Evolutionary conservation across 2,888 invertebrate species (phyloP).

Genomic region (Sinhomidia bicolor): DNA sequence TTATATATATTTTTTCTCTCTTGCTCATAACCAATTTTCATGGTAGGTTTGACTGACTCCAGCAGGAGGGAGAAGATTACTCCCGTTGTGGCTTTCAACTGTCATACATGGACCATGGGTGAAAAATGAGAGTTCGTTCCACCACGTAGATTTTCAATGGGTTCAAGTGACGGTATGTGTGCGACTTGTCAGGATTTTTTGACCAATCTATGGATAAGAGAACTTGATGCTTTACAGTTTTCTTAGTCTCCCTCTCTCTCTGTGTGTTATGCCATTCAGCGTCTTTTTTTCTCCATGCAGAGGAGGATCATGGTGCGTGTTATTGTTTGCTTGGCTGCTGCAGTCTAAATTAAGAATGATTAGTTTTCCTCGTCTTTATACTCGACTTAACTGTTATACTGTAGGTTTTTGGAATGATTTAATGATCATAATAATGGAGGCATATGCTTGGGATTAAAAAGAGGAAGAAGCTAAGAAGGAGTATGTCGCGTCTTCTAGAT

Average conservation of each 20-base stretch:
- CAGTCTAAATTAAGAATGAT: constrained; percentile 37
- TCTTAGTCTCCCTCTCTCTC: background rate
- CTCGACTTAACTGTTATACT: background rate
- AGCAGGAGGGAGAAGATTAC: constrained; percentile 73
- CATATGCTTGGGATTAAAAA: background rate
- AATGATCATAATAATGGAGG: background rate
- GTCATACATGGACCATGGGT: constrained; percentile 71
- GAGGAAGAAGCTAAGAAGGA: too few relatives aligned
- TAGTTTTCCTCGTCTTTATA: constrained; percentile 3
- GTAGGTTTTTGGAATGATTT: background rate
- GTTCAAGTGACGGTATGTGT: constrained; percentile 68
- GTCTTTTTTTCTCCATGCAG: background rate
- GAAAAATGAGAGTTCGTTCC: constrained; percentile 71
- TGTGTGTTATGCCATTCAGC: background rate
- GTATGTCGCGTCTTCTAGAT: background rate
- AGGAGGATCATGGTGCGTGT: background rate
- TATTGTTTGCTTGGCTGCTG: background rate
- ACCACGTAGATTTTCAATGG: constrained; percentile 68
- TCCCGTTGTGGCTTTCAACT: constrained; percentile 73
- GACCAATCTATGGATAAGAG: background rate
- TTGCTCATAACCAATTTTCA: constrained; percentile 70
- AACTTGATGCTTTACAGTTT: background rate
- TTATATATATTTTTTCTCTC: too few relatives aligned
- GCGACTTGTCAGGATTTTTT: constrained; percentile 34
- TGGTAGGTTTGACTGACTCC: constrained; percentile 69